Conservation (phyloP, 1,140 invertebrate genomes). For the Bombus polaris region DNA sequence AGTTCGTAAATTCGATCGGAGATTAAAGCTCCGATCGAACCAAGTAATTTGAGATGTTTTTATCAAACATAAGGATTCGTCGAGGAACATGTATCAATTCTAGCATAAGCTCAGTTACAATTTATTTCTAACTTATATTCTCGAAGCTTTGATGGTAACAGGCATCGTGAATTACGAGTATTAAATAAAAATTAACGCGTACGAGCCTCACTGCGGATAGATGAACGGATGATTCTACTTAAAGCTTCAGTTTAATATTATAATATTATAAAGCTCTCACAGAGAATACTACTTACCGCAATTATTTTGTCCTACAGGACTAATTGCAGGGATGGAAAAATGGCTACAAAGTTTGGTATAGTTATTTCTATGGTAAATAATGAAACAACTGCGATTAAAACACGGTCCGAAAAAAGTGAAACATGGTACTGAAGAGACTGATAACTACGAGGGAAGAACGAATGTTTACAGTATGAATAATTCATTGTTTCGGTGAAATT, state of each 20-base stretch:
- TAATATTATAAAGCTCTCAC: not conserved
- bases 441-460: conserved; percentile 12
- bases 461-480: conserved; percentile 57
- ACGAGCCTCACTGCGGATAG: not conserved
- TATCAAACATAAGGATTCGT: no score
- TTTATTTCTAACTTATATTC: not conserved
- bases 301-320: not conserved
- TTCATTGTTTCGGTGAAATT: conserved; percentile 61
- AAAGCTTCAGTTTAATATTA: not conserved
- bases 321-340: not conserved
- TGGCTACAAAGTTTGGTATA: not conserved
- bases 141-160: not conserved
- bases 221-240: not conserved
- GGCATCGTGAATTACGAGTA: no score
- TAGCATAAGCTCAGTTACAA: fast-evolving
- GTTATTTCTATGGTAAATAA: not conserved
- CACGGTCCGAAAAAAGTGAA: not conserved
- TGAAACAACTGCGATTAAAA: not conserved
- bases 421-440: not conserved
- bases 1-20: not conserved
- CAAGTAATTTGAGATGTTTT: not conserved
- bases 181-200: not conserved
- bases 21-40: not conserved
- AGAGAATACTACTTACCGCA: not conserved
- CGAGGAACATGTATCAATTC: not conserved